Evolutionary conservation across 2,113 vertebrate genomes (phyloP), one percentile per base, ranked within the genome.

Genomic region (Dasyurus viverrinus): DNA sequence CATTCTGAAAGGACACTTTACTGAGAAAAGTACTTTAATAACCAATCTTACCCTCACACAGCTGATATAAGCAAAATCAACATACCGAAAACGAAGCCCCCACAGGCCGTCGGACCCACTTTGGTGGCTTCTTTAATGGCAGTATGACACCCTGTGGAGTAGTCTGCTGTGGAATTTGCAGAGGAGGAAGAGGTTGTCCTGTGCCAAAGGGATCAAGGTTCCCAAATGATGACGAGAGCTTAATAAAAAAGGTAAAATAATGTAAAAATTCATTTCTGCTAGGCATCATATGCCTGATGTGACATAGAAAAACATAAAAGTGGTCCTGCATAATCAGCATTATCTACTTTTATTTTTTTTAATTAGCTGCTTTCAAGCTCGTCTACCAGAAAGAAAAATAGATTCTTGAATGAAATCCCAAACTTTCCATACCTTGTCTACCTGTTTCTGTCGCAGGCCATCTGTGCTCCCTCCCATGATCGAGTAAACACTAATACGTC

Each of bases 131-230:
- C 98, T 99, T 99, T 47, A 99, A 98, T 19, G 99, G 99, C 48
- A 99, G 97, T 93, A 99, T 55, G 0, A 97, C 96, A 2, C 97
- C 98, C 55, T 99, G 98, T 30, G 98, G 94, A 11, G 98, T 25
- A 0, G 98, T 4, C 57, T 98, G 97, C 97, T 99, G 99, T 30
- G 99, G 99, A 89, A 99, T 98, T 98, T 99, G 99, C 95, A 99
- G 95, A 0, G 99, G 99, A 0, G 99, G 99, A 42, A 99, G 98
- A 0, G 99, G 97, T 76, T 99, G 99, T 27, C 99, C 99, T 0
- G 98, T 99, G 48, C 99, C 99, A 95, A 99, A 99, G 0, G 99
- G 99, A 98, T 99, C 99, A 0, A 99, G 98, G 98, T 99, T 99
- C 52, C 99, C 99, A 97, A 99, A 99, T 0, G 99, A 99, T 0